Percentiles rank a stretch among this genome's conserved stretches.
Conservation (phyloP, 2,888 invertebrate genomes). For the Elegia similella region DNA sequence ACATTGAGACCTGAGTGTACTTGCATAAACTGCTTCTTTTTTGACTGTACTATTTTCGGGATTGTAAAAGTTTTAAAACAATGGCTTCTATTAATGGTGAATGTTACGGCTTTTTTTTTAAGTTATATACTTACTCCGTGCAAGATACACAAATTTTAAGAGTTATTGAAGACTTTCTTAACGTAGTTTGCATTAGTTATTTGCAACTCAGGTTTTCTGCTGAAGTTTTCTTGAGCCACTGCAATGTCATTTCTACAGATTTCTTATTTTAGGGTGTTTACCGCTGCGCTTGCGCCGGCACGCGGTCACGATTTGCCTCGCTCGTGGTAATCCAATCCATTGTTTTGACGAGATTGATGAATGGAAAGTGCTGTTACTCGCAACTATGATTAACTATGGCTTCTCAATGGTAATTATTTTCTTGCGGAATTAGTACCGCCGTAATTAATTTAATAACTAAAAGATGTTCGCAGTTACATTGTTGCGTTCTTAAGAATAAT, state of each 20-base stretch:
- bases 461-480: neutral
- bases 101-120: no score
- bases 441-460: conserved; percentile 17
- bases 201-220: no score
- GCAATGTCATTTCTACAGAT: neutral
- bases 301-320: conserved; percentile 52
- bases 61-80: no score
- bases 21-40: no score
- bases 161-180: no score
- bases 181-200: no score
- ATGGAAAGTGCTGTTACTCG: conserved; percentile 49
- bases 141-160: no score
- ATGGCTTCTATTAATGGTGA: no score
- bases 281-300: conserved; percentile 47
- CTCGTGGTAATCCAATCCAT: conserved; percentile 52
- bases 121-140: no score
- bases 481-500: neutral
- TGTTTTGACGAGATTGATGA: conserved; percentile 65
- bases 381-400: conserved; percentile 54
- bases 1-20: no score
- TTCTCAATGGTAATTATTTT: conserved; percentile 40
- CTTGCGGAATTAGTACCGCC: conserved; percentile 14
- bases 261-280: conserved; percentile 27
- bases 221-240: no score
- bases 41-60: no score